phyloP scores from a whole-genome alignment of 2,888 invertebrate species.

The Nasonia oneida region DNA sequence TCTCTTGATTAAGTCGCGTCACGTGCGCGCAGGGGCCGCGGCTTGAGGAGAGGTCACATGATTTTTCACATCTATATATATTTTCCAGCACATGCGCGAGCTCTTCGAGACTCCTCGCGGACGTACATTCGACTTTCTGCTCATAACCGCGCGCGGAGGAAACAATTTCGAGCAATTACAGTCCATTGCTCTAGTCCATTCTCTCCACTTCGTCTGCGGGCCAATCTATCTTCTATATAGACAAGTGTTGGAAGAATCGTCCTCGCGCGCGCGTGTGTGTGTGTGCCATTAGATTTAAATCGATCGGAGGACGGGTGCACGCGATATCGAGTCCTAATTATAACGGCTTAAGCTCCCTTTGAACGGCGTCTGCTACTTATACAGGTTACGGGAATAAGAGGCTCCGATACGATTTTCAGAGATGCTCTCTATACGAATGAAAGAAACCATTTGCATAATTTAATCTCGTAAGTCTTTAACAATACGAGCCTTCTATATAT shows the following conservation, averaged over 20 bases:
- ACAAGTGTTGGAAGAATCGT: neutral
- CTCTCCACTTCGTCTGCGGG: neutral
- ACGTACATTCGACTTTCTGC: neutral
- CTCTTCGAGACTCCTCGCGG: neutral
- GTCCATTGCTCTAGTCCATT: neutral
- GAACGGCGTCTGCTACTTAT: no score
- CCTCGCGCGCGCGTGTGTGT: neutral
- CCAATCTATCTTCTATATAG: neutral
- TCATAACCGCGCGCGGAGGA: neutral
- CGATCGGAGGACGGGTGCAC: no score
- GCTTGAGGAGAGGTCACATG: neutral
- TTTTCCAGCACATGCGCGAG: no score
- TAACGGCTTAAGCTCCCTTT: no score
- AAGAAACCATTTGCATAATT: no score
- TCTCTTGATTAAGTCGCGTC: neutral
- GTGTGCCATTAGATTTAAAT: no score
- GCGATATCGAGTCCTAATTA: no score
- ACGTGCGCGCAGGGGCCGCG: neutral
- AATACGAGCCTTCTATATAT: no score
- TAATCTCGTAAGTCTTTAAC: no score
- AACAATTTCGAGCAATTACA: slow-evolving; percentile 4
- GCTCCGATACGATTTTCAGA: no score
- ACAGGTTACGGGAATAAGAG: no score
- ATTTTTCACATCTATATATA: neutral
- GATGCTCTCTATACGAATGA: no score